Percentiles rank a stretch among this genome's conserved stretches.
These are phyloP conservation scores for Dichetophora obliterata DNA, from an alignment of 2,888 invertebrate genomes.

Conservation along the genomic window DNA sequence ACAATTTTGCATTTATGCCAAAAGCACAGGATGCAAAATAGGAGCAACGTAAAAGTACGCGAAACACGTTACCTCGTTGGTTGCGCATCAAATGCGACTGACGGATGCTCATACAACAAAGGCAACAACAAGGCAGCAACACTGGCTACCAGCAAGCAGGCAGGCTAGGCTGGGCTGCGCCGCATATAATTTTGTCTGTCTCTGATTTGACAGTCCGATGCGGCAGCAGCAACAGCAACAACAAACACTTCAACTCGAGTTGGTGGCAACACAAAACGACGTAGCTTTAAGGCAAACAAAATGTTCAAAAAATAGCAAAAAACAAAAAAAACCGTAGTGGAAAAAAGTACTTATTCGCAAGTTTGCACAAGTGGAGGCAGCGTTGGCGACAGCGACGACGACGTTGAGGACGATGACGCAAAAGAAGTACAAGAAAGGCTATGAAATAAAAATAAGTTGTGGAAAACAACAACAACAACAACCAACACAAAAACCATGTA, in stretches of 20 bases:
- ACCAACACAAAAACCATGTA: neutral
- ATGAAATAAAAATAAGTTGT: neutral
- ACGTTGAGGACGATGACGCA: neutral
- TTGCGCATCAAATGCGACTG: conserved; percentile 51
- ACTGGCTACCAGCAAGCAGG: neutral
- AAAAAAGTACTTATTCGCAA: conserved; percentile 8
- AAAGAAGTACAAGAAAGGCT: neutral
- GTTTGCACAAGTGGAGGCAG: conserved; percentile 16
- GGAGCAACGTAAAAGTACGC: conserved; percentile 24
- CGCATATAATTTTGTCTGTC: conserved; percentile 21
- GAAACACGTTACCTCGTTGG: conserved; percentile 47
- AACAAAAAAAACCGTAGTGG: conserved; percentile 17
- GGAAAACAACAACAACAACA: conserved; percentile 11
- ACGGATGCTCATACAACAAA: conserved; percentile 41
- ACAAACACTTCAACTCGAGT: conserved; percentile 12
- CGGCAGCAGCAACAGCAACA: conserved; percentile 37
- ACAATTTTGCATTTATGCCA: neutral
- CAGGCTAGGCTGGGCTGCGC: neutral
- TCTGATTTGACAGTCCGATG: conserved; percentile 36
- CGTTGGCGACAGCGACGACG: neutral
- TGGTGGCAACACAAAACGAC: conserved; percentile 36
- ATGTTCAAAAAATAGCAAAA: conserved; percentile 33
- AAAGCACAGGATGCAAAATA: conserved; percentile 1
- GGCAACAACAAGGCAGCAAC: conserved; percentile 14
- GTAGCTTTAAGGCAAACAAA: conserved; percentile 16